phyloP scores from a whole-genome alignment of 2,888 invertebrate genomes.

The Lasius fuliginosus region DNA sequence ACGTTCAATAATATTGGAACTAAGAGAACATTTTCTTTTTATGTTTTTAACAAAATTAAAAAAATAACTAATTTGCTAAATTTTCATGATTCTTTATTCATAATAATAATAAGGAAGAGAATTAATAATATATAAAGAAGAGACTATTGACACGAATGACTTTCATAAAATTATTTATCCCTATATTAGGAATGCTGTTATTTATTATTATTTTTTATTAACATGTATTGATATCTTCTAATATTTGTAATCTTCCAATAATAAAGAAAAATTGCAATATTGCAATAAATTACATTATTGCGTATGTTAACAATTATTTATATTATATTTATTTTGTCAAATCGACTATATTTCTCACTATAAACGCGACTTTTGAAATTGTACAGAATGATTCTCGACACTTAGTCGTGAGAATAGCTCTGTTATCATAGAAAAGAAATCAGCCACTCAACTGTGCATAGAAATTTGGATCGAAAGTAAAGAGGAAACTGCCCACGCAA shows the following conservation, averaged over 20 bases:
- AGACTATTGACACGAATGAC: not conserved
- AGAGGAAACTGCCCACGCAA: conserved; percentile 43
- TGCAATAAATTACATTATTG: not conserved
- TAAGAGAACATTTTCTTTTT: not conserved
- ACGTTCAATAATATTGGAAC: not conserved
- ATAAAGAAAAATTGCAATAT: not conserved
- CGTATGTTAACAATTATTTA: not conserved
- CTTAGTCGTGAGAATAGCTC: conserved; percentile 28
- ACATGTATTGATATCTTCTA: not conserved
- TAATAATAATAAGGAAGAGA: not conserved
- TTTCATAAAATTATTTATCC: conserved; percentile 14
- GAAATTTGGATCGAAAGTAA: conserved; percentile 64
- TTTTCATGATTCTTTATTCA: not conserved
- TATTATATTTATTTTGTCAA: not conserved
- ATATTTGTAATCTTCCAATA: not conserved
- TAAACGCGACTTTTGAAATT: not conserved
- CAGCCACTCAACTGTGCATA: conserved; percentile 57
- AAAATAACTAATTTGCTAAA: not conserved
- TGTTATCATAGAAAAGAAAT: conserved; percentile 48
- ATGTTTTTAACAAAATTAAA: not conserved
- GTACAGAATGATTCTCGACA: not conserved
- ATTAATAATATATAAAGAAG: no score
- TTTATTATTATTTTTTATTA: not conserved
- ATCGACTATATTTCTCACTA: not conserved
- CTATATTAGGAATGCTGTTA: not conserved